A percentile compares a stretch with the other conserved stretches of the same genome.
phyloP scores from a whole-genome alignment of 53 echinoderm and acorn worm species.

The Apostichopus leukothele region DNA sequence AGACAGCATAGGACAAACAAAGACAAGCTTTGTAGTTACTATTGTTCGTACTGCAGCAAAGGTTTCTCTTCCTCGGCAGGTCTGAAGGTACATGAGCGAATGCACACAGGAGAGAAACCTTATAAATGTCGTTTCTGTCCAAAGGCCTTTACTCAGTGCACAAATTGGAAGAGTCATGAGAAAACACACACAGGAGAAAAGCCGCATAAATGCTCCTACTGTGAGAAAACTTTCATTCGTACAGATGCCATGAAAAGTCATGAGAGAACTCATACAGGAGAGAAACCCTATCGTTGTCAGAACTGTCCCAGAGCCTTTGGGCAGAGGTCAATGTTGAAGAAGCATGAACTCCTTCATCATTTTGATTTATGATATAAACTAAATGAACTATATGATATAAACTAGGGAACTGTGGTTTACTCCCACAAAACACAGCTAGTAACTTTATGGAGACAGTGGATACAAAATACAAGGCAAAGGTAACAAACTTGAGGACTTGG shows the following conservation, averaged over 20 bases:
- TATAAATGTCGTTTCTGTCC: slow-evolving; percentile 55
- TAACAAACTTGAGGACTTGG: no score
- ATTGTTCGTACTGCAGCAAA: slow-evolving; percentile 37
- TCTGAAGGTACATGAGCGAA: slow-evolving; percentile 41
- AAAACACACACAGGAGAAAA: slow-evolving; percentile 61
- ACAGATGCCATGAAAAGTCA: slow-evolving; percentile 48
- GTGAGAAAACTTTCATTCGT: slow-evolving; percentile 58
- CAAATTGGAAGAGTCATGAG: slow-evolving; percentile 56
- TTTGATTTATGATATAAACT: no score
- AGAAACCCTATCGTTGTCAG: slow-evolving; percentile 17
- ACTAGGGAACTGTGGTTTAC: no score
- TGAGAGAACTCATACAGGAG: slow-evolving; percentile 47
- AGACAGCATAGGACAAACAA: not conserved
- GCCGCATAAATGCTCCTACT: slow-evolving; percentile 53
- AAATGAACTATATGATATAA: no score
- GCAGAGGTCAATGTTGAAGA: not conserved
- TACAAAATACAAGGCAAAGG: no score
- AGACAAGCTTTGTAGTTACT: not conserved
- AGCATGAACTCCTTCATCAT: slow-evolving; percentile 7
- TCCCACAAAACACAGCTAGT: no score
- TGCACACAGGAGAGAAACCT: slow-evolving; percentile 52
- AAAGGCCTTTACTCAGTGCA: slow-evolving; percentile 53
- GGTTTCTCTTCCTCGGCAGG: slow-evolving; percentile 1
- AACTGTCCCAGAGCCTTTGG: slow-evolving; percentile 20
- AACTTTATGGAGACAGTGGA: no score